These are phyloP conservation scores for Pangasius larnaudii DNA, from an alignment of 2,797 vertebrate species.

Conservation along the genomic window DNA sequence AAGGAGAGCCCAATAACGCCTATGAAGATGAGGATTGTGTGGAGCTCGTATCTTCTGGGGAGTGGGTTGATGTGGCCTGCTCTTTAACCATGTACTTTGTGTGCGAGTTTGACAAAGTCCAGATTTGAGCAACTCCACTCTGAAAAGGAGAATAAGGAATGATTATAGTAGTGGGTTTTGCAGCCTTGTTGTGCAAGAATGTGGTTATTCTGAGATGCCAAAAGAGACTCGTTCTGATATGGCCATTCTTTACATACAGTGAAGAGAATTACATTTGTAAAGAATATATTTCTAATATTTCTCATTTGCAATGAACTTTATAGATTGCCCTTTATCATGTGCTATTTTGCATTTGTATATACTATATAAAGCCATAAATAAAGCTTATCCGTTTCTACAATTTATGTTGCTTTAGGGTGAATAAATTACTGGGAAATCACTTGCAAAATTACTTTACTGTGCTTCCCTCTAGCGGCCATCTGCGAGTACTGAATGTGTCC, in stretches of 20 bases:
- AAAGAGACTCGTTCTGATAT: background rate
- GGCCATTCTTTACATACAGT: background rate
- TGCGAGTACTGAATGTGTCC: background rate
- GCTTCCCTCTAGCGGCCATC: slow-evolving; percentile 9
- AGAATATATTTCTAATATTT: background rate
- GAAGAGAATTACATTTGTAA: background rate
- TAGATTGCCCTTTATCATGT: background rate
- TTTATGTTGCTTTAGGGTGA: background rate
- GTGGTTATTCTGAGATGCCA: slow-evolving; percentile 1
- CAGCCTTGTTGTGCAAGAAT: background rate
- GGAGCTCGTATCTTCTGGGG: slow-evolving; percentile 92
- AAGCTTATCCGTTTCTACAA: background rate
- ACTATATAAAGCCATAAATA: background rate
- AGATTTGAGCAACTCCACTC: slow-evolving; percentile 62
- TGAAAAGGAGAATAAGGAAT: background rate
- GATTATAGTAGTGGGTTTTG: background rate
- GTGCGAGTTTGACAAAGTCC: slow-evolving; percentile 95
- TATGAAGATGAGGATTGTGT: slow-evolving; percentile 94
- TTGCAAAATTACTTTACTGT: background rate
- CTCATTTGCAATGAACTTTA: background rate
- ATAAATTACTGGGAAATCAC: background rate
- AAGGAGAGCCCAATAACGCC: slow-evolving; percentile 93
- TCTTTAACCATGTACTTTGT: slow-evolving; percentile 95
- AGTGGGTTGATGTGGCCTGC: slow-evolving; percentile 96
- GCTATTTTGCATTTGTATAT: background rate